Evolutionary conservation across 2,113 vertebrate species (phyloP), one percentile per base, ranked within the genome.

Genomic region (Etheostoma spectabile): DNA sequence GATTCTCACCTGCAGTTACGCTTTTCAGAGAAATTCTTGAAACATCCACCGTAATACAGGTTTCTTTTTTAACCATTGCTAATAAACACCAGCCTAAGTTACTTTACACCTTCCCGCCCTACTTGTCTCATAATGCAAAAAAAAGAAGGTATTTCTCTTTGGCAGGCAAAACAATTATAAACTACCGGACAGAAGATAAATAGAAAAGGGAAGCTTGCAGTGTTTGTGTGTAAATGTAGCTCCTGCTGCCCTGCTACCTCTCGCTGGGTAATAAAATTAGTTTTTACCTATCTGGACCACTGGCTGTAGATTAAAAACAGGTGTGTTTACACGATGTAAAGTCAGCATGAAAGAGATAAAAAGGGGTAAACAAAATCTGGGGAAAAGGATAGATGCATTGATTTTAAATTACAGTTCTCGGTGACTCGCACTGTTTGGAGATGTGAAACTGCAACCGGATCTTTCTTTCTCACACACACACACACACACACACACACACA

Each of bases 381-480:
- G 45, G 3, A 6, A 3, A 6, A 78, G 60, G 52, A 46, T 11
- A 48, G 35, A 22, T 0, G 6, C 51, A 30, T 33, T 49, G 49
- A 83, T 76, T 85, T 88, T 83, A 86, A 80, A 85, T 86, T 82
- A 85, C 68, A 65, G 27, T 57, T 77, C 75, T 11, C 67, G 69
- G 86, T 79, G 77, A 80, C 67, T 8, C 0, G 2, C 66, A 8
- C 68, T 52, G 67, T 74, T 71, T 69, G 22, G 63, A 38, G 27
- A 76, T 27, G 46, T 27, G 60, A 46, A 76, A 61, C 51, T 19
- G 45, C 63, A 27, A 35, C 19, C 53, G 59, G 33, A 48, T 19
- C 52, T 59, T 8, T 13, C 62, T 27, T 27, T 57, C 60, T 4
- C 42, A 53, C 2, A 72, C 46, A 61, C 73, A 46, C 27, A 61